Evolutionary conservation across 2,888 invertebrate species (phyloP).

Genomic region (Drosophila nigricruria): DNA sequence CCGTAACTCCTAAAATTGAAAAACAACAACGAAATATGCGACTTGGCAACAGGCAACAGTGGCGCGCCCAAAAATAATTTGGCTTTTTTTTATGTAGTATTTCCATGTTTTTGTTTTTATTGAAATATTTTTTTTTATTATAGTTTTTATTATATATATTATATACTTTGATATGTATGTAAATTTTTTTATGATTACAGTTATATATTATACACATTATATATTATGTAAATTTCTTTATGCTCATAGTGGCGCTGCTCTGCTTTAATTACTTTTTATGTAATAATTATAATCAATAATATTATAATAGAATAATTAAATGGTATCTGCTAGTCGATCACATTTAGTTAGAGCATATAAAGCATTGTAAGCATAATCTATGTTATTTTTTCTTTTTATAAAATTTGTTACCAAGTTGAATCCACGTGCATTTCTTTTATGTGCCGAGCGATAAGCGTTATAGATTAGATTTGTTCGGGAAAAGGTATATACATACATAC

Average conservation of each 20-base stretch:
- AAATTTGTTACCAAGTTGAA: not conserved
- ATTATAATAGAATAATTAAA: not conserved
- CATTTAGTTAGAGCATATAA: not conserved
- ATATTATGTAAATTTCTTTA: no score
- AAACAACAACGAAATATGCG: slow-evolving; percentile 12
- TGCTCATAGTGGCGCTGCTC: not conserved
- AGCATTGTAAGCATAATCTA: not conserved
- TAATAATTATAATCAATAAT: not conserved
- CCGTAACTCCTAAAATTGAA: slow-evolving; percentile 18
- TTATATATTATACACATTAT: not conserved
- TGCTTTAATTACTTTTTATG: not conserved
- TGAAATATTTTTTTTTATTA: not conserved
- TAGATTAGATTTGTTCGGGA: slow-evolving; percentile 36
- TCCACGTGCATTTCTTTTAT: slow-evolving; percentile 2
- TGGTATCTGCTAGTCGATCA: not conserved
- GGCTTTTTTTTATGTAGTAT: not conserved
- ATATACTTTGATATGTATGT: not conserved
- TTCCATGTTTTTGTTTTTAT: slow-evolving; percentile 8
- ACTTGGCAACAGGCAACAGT: slow-evolving; percentile 43
- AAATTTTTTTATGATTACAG: not conserved
- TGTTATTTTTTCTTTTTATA: not conserved
- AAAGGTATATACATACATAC: not conserved
- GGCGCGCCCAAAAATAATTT: slow-evolving; percentile 31
- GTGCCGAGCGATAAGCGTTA: slow-evolving; percentile 9
- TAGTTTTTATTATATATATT: not conserved